These are phyloP conservation scores for Rhipidura dahli DNA, from an alignment of 2,113 vertebrate species.

Conservation along the genomic window DNA sequence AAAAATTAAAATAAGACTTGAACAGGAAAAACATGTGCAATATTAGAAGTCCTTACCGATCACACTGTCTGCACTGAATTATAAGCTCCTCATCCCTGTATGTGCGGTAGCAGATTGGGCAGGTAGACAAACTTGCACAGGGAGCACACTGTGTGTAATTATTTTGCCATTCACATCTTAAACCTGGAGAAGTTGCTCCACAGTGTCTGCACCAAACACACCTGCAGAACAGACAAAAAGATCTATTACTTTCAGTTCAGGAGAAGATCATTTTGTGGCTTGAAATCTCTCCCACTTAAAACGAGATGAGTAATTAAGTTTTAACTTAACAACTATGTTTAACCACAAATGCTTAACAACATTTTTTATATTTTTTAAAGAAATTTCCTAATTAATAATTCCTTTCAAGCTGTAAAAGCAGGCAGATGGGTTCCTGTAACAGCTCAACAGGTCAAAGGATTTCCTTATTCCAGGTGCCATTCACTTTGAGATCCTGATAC, in stretches of 20 bases:
- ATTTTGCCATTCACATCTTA: constrained; percentile 92
- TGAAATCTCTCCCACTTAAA: neutral
- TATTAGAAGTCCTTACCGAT: constrained; percentile 78
- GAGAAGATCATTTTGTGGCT: neutral
- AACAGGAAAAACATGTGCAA: neutral
- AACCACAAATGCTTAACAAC: neutral
- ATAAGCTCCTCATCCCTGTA: constrained; percentile 91
- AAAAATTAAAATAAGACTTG: neutral
- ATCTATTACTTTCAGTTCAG: neutral
- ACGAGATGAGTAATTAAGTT: neutral
- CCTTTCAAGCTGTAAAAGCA: neutral
- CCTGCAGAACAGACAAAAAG: constrained; percentile 72
- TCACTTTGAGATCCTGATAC: neutral
- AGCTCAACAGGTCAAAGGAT: neutral
- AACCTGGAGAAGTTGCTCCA: constrained; percentile 88
- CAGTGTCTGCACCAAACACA: constrained; percentile 95
- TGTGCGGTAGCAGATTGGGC: constrained; percentile 81
- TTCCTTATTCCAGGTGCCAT: neutral
- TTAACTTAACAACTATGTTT: neutral
- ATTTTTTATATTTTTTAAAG: neutral
- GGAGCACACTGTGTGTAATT: constrained; percentile 96
- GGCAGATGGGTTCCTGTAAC: neutral
- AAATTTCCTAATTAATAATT: neutral
- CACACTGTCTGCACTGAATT: constrained; percentile 91
- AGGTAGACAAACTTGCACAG: constrained; percentile 86